These are phyloP conservation scores for Hymenochirus boettgeri DNA, from an alignment of 2,113 vertebrate species.

Conservation along the genomic window DNA sequence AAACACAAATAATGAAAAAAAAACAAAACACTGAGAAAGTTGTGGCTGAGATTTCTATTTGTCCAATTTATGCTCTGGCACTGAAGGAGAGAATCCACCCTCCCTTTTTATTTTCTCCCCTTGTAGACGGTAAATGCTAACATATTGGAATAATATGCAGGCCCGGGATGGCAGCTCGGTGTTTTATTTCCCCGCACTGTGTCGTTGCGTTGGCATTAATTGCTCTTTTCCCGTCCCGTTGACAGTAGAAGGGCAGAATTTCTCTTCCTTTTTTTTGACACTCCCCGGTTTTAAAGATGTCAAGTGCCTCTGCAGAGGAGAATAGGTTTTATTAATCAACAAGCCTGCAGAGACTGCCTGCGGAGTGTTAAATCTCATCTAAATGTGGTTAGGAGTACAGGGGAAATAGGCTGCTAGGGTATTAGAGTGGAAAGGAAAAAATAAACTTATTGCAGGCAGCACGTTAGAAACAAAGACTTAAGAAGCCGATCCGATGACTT, in stretches of 20 bases:
- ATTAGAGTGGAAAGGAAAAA: constrained; percentile 23
- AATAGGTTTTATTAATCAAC: constrained; percentile 53
- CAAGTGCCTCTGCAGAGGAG: constrained; percentile 50
- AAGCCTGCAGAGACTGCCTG: constrained; percentile 50
- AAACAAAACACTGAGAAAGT: neutral
- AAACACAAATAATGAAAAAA: neutral
- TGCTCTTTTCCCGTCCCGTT: constrained; percentile 46
- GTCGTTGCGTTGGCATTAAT: constrained; percentile 53
- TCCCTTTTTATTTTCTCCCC: neutral
- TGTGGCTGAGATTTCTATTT: neutral
- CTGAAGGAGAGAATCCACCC: neutral
- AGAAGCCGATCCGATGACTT: constrained; percentile 26
- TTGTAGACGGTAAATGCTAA: neutral
- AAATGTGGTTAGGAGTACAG: constrained; percentile 31
- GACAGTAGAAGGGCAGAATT: constrained; percentile 42
- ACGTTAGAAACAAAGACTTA: constrained; percentile 31
- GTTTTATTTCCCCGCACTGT: constrained; percentile 58
- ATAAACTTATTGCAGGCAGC: constrained; percentile 42
- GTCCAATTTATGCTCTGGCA: constrained; percentile 1
- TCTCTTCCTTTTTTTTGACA: constrained; percentile 49
- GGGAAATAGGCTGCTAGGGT: constrained; percentile 36
- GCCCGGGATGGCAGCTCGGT: constrained; percentile 44
- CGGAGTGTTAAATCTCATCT: constrained; percentile 46
- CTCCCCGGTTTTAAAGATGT: constrained; percentile 56
- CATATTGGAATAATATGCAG: constrained; percentile 34